Percentiles rank a stretch among this genome's conserved stretches.
Evolutionary conservation across 2,113 vertebrate species (phyloP).

Genomic region (Heterochromis multidens): DNA sequence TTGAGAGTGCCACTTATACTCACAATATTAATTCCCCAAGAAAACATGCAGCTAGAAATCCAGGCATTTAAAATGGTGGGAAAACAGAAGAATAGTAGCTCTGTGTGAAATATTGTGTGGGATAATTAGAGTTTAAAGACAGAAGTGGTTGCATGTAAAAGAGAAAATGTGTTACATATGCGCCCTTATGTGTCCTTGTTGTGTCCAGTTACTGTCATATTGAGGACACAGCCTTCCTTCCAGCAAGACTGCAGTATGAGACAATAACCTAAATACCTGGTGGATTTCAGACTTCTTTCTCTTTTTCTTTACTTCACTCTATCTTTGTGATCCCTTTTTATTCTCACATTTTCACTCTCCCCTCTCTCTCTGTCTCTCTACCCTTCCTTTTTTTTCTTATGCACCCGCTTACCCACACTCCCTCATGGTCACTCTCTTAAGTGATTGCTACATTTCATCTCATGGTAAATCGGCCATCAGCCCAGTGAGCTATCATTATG

Average conservation of each 20-base stretch:
- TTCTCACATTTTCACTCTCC: constrained; percentile 4
- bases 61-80: not conserved
- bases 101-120: not conserved
- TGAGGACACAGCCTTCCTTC: constrained; percentile 53
- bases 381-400: not conserved
- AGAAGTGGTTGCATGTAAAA: constrained; percentile 1
- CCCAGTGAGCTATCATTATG: constrained; percentile 74
- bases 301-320: constrained; percentile 23
- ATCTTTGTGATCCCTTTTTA: constrained; percentile 43
- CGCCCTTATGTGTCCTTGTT: constrained; percentile 59
- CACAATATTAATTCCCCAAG: not conserved
- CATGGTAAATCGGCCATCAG: constrained; percentile 68
- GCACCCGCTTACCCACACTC: constrained; percentile 27
- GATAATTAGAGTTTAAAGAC: constrained; percentile 36
- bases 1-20: not conserved
- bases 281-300: constrained; percentile 22
- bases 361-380: not conserved
- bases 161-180: constrained; percentile 17
- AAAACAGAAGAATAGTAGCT: not conserved
- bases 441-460: constrained; percentile 79
- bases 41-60: not conserved
- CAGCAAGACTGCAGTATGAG: constrained; percentile 33
- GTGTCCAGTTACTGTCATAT: constrained; percentile 45
- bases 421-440: constrained; percentile 73
- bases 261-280: constrained; percentile 69